A percentile compares a stretch with the other conserved stretches of the same genome.
These are phyloP conservation scores for Limnodromus scolopaceus DNA, from an alignment of 2,797 vertebrate genomes.

Conservation along the genomic window DNA sequence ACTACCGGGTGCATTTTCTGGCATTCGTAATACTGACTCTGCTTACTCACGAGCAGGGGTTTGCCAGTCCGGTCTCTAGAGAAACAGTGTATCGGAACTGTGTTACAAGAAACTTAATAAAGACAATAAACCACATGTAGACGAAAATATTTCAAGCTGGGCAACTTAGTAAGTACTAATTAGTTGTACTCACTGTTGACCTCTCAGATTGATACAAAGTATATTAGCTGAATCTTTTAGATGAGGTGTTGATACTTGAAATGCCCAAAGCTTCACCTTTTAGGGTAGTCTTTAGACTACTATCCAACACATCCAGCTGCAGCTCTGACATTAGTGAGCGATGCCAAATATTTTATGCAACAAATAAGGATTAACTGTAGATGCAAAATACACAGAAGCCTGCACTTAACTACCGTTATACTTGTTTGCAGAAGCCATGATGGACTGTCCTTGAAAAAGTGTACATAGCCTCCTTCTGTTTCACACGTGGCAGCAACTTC, in stretches of 20 bases:
- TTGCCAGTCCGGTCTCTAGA: not conserved
- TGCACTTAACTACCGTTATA: not conserved
- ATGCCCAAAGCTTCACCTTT: not conserved
- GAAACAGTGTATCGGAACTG: not conserved
- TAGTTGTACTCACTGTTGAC: not conserved
- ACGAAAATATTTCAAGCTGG: not conserved
- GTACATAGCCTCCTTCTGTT: not conserved
- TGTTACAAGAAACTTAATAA: not conserved
- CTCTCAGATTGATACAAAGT: not conserved
- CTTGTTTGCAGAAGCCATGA: not conserved
- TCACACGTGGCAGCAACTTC: not conserved
- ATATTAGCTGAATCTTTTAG: not conserved
- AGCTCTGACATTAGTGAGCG: not conserved
- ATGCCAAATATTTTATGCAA: not conserved
- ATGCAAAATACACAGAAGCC: not conserved
- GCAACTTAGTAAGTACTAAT: not conserved
- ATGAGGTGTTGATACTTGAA: not conserved
- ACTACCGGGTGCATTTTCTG: not conserved
- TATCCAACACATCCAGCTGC: not conserved
- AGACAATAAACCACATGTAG: not conserved
- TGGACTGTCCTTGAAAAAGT: not conserved
- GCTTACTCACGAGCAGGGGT: accelerated
- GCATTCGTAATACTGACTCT: not conserved
- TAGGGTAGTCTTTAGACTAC: not conserved
- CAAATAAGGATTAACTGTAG: not conserved